These are phyloP conservation scores for Euleptes europaea DNA, from an alignment of 2,113 vertebrate genomes.

Conservation along the genomic window DNA sequence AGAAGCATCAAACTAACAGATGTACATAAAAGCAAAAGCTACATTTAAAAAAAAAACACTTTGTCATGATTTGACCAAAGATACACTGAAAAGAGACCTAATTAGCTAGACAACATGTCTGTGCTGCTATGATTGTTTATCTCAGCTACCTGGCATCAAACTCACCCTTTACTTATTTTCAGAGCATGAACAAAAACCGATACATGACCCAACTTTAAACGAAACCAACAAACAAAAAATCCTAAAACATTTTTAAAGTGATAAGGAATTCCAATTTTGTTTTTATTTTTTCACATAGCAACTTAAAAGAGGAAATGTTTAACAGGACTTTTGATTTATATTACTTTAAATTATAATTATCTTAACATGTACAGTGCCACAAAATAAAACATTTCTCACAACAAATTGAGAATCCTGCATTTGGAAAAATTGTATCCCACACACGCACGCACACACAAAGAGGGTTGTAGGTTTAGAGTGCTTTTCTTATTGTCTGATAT, in stretches of 20 bases:
- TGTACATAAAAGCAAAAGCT: constrained; percentile 68
- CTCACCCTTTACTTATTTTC: constrained; percentile 69
- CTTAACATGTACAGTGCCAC: constrained; percentile 84
- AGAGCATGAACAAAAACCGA: constrained; percentile 69
- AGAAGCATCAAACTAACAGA: constrained; percentile 73
- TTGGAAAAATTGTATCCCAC: constrained; percentile 72
- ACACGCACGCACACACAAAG: constrained; percentile 75
- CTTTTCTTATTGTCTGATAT: constrained; percentile 74
- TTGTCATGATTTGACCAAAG: constrained; percentile 66
- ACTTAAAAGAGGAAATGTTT: constrained; percentile 65
- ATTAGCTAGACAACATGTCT: constrained; percentile 49
- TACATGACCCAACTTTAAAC: constrained; percentile 69
- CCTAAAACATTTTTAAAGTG: constrained; percentile 69
- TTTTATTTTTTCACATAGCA: constrained; percentile 71
- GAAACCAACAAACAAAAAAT: constrained; percentile 62
- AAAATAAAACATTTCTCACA: constrained; percentile 79
- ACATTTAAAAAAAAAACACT: constrained; percentile 63
- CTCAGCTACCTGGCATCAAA: constrained; percentile 61
- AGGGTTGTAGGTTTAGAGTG: constrained; percentile 67
- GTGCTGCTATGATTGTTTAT: constrained; percentile 52
- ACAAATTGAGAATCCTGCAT: constrained; percentile 75
- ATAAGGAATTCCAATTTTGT: constrained; percentile 70
- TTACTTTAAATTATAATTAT: constrained; percentile 79
- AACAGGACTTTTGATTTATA: constrained; percentile 74
- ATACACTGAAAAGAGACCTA: constrained; percentile 65